phyloP scores from a whole-genome alignment of 2,113 vertebrate species.

The Talpa occidentalis region DNA sequence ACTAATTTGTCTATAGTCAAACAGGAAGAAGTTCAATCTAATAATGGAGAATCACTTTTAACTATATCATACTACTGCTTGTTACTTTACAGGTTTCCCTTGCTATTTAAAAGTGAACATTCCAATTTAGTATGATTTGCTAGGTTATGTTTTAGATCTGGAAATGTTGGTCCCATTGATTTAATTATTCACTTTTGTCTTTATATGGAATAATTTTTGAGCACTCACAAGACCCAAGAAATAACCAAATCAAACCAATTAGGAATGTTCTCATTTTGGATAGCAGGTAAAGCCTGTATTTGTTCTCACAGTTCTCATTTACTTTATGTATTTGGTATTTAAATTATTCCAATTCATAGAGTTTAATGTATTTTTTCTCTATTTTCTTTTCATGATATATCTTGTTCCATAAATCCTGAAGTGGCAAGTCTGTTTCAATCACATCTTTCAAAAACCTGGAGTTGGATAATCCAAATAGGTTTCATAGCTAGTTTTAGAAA shows the following conservation, averaged over 20 bases:
- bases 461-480: not conserved
- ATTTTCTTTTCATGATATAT: conserved; percentile 21
- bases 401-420: not conserved
- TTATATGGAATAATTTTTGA: no score
- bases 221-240: no score
- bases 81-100: not conserved
- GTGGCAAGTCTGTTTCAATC: not conserved
- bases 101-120: no score
- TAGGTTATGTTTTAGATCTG: no score
- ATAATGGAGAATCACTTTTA: not conserved
- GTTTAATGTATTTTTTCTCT: conserved; percentile 22
- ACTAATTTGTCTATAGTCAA: not conserved
- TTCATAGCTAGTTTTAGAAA: conserved; percentile 33
- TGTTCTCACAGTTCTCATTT: conserved; percentile 21
- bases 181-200: no score
- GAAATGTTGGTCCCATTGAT: no score
- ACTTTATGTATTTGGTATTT: conserved; percentile 31
- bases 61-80: not conserved
- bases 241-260: no score
- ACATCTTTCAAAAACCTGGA: conserved; percentile 36
- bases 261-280: no score
- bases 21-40: not conserved
- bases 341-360: conserved; percentile 12
- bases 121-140: no score
- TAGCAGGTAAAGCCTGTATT: not conserved